Percentiles rank a stretch among this genome's conserved stretches.
Evolutionary conservation across 2,888 invertebrate genomes (phyloP).

Genomic region (Oligia latruncula): DNA sequence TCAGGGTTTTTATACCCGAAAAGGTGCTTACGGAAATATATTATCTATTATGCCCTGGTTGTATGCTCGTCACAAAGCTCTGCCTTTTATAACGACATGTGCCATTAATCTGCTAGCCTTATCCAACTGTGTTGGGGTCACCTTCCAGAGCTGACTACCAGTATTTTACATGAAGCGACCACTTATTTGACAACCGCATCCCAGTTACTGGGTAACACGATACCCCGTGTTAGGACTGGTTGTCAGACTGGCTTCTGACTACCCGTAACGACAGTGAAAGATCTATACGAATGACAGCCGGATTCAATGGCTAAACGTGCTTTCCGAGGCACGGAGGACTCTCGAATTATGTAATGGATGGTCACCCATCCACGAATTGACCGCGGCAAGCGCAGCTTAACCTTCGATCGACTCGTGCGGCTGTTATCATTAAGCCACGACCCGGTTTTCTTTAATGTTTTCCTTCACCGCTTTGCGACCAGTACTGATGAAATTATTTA

Average conservation of each 20-base stretch:
- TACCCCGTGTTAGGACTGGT: not conserved
- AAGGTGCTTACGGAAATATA: constrained; percentile 20
- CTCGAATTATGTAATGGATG: not conserved
- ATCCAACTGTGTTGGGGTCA: not conserved
- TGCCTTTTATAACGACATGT: not conserved
- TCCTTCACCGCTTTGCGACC: not conserved
- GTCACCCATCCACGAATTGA: not conserved
- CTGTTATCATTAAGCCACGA: not conserved
- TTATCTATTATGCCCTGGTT: not conserved
- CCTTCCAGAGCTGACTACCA: not conserved
- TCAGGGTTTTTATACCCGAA: constrained; percentile 4
- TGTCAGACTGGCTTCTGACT: not conserved
- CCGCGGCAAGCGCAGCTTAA: not conserved
- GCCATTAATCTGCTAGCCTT: not conserved
- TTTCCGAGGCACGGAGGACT: no score
- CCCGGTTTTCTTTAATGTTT: not conserved
- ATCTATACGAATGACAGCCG: not conserved
- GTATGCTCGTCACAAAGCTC: not conserved
- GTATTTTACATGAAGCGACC: not conserved
- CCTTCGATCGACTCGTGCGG: not conserved
- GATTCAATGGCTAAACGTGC: no score
- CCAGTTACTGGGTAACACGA: not conserved
- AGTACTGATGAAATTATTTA: not conserved
- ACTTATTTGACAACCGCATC: not conserved
- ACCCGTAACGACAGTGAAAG: not conserved